Evolutionary conservation across 2,888 invertebrate species (phyloP).

Genomic region (Synergus gifuensis): DNA sequence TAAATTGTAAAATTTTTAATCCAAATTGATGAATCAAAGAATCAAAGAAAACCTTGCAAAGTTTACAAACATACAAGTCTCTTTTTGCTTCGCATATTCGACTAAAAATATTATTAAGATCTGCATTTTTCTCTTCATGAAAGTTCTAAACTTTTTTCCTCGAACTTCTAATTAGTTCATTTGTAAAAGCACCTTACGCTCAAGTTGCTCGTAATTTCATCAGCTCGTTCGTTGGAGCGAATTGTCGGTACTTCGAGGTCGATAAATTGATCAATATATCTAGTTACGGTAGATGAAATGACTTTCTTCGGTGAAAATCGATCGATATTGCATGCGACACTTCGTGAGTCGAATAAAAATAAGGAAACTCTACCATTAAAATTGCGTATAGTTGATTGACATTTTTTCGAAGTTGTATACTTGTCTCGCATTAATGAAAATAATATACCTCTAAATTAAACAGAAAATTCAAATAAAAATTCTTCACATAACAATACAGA

Average conservation of each 20-base stretch:
- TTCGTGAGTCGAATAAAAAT: constrained; percentile 14
- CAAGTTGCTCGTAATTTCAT: constrained; percentile 26
- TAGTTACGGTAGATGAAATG: constrained; percentile 25
- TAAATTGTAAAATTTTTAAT: no score
- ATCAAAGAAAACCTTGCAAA: neutral
- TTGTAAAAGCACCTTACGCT: constrained; percentile 16
- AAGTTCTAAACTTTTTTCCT: constrained; percentile 6
- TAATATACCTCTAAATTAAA: neutral
- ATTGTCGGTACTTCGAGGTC: constrained; percentile 30
- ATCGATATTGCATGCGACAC: constrained; percentile 3
- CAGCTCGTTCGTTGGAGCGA: constrained; percentile 10
- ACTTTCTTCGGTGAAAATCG: constrained; percentile 25
- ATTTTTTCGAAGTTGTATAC: neutral
- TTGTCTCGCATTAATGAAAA: neutral
- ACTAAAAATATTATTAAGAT: neutral
- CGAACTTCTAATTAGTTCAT: constrained; percentile 12
- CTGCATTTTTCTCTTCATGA: neutral
- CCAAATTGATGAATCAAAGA: no score
- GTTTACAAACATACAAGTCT: no score
- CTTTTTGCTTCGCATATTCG: no score
- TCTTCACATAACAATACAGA: neutral
- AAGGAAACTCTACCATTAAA: neutral
- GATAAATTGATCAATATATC: constrained; percentile 26
- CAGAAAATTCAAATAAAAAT: neutral
- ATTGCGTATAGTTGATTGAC: neutral